These are phyloP conservation scores for Heteromyza rotundicornis DNA, from an alignment of 2,888 invertebrate species.

Conservation along the genomic window DNA sequence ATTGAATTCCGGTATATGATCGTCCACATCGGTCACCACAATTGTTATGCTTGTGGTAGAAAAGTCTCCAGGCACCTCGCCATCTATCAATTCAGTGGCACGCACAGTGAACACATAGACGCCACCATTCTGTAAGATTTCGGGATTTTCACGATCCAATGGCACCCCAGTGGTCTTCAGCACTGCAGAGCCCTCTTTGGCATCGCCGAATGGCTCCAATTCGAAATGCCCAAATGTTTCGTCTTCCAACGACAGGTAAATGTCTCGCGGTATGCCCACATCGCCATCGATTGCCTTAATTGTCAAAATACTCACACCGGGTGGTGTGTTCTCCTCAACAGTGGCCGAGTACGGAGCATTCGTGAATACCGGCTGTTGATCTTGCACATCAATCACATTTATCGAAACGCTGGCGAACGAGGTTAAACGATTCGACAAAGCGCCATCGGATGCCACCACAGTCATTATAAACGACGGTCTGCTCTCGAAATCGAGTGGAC, in stretches of 20 bases:
- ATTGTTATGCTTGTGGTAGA: slow-evolving; percentile 75
- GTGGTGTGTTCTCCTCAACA: slow-evolving; percentile 75
- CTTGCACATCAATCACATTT: slow-evolving; percentile 79
- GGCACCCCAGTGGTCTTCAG: slow-evolving; percentile 71
- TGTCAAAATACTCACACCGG: slow-evolving; percentile 72
- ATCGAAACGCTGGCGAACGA: slow-evolving; percentile 77
- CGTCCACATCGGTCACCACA: slow-evolving; percentile 80
- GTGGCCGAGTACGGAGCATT: slow-evolving; percentile 82
- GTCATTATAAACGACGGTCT: slow-evolving; percentile 75
- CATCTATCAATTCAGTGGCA: slow-evolving; percentile 78
- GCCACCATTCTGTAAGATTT: slow-evolving; percentile 78
- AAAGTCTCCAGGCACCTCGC: slow-evolving; percentile 73
- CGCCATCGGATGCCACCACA: slow-evolving; percentile 71
- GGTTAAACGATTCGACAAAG: slow-evolving; percentile 68
- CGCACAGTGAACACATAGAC: slow-evolving; percentile 75
- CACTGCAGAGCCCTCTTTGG: slow-evolving; percentile 66
- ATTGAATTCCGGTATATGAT: slow-evolving; percentile 77
- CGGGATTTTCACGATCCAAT: slow-evolving; percentile 77
- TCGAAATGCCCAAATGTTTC: slow-evolving; percentile 74
- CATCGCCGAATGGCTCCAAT: slow-evolving; percentile 64
- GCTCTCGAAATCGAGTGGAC: slow-evolving; percentile 78
- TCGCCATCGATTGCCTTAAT: slow-evolving; percentile 83
- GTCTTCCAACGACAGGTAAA: slow-evolving; percentile 73
- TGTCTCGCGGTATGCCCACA: slow-evolving; percentile 73
- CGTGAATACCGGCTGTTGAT: slow-evolving; percentile 81